Conservation (phyloP, 2,888 invertebrate species). For the Bhutanitis thaidina region DNA sequence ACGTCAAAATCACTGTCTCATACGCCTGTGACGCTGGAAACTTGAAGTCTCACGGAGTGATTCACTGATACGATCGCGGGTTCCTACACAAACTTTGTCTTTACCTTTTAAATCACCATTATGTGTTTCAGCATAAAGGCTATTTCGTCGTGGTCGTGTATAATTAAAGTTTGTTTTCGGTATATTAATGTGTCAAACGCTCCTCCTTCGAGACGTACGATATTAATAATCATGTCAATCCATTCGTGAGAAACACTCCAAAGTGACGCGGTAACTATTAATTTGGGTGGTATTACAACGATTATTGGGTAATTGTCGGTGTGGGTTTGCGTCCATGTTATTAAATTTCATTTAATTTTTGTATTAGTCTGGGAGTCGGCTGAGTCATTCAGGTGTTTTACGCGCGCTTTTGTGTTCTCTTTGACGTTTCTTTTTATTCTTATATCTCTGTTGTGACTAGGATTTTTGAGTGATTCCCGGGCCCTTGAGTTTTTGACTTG, state of each 20-base stretch:
- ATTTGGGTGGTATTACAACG: slow-evolving; percentile 59
- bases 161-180: slow-evolving; percentile 32
- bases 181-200: slow-evolving; percentile 74
- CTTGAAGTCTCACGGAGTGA: slow-evolving; percentile 53
- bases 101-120: slow-evolving; percentile 20
- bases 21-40: slow-evolving; percentile 46
- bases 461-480: neutral
- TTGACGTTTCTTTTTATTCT: slow-evolving; percentile 10
- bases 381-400: slow-evolving; percentile 45
- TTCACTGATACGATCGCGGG: slow-evolving; percentile 53
- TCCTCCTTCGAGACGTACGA: slow-evolving; percentile 52
- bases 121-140: slow-evolving; percentile 22
- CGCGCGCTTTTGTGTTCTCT: slow-evolving; percentile 16
- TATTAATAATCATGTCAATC: slow-evolving; percentile 75
- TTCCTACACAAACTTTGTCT: slow-evolving; percentile 36
- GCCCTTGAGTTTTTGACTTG: neutral
- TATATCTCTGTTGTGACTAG: slow-evolving; percentile 9
- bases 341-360: slow-evolving; percentile 64
- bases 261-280: slow-evolving; percentile 61
- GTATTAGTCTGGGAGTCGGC: slow-evolving; percentile 56
- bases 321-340: slow-evolving; percentile 61
- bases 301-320: slow-evolving; percentile 69
- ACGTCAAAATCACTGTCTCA: slow-evolving; percentile 70
- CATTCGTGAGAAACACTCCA: slow-evolving; percentile 71
- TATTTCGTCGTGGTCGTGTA: slow-evolving; percentile 23